Base-by-base conservation (phyloP, 1,140 invertebrate genomes). In the Homalodisca vitripennis region DNA sequence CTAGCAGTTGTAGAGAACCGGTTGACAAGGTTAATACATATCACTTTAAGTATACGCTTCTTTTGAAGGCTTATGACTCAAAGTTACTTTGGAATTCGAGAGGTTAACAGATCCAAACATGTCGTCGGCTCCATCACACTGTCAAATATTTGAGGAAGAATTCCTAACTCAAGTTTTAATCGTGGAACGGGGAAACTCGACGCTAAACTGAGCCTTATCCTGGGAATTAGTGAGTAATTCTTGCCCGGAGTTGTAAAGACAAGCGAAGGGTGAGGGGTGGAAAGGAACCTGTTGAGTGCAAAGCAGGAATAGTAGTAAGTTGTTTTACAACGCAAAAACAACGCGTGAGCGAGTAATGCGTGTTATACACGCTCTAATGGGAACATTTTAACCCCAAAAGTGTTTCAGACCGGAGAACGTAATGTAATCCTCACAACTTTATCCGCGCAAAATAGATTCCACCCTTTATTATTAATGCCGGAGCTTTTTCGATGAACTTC, bases 61-160 rank as follows among this genome's bases (percentile, higher is more conserved):
- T n/a, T n/a, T n/a, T n/a, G n/a, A n/a, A n/a, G n/a, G n/a, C n/a
- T n/a, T n/a, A n/a, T n/a, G n/a, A n/a, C n/a, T n/a, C n/a, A n/a
- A n/a, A n/a, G n/a, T n/a, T n/a, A n/a, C n/a, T n/a, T n/a, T n/a
- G n/a, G n/a, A n/a, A n/a, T n/a, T n/a, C n/a, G n/a, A n/a, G n/a
- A n/a, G n/a, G n/a, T n/a, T n/a, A n/a, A n/a, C n/a, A n/a, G n/a
- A n/a, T n/a, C n/a, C n/a, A n/a, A n/a, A n/a, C n/a, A n/a, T n/a
- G n/a, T n/a, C n/a, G n/a, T n/a, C n/a, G n/a, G n/a, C n/a, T n/a
- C n/a, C n/a, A n/a, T n/a, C n/a, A n/a, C n/a, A n/a, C 12, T 53
- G 12, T 53, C 48, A 53, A 53, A 53, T 53, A 53, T 53, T 53
- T 53, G 22, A 24, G 12, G 12, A 53, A 53, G 48, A n/a, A 53